Percentiles rank a stretch among this genome's conserved stretches.
phyloP scores from a whole-genome alignment of 2,888 invertebrate genomes.

The Dasypolia templi region DNA sequence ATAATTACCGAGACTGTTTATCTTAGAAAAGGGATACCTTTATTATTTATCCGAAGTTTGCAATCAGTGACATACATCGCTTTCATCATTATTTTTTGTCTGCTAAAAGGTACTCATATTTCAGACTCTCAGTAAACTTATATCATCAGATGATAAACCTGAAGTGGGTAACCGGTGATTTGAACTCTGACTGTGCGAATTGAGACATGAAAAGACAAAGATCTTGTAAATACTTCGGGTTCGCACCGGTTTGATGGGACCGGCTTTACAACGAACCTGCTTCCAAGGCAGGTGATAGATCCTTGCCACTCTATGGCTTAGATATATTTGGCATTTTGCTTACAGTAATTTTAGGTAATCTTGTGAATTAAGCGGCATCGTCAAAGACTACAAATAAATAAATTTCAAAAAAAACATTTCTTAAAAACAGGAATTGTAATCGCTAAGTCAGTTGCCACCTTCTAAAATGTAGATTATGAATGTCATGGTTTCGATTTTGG shows the following conservation, averaged over 20 bases:
- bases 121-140: not conserved
- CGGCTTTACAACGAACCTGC: constrained; percentile 12
- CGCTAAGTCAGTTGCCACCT: no score
- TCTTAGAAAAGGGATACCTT: constrained; percentile 15
- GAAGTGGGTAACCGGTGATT: constrained; percentile 16
- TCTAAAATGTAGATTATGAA: no score
- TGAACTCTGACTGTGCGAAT: constrained; percentile 42
- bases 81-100: constrained; percentile 8
- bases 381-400: no score
- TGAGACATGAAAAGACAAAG: constrained; percentile 50
- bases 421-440: not conserved
- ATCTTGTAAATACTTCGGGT: constrained; percentile 33
- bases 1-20: constrained; percentile 24
- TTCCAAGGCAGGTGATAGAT: constrained; percentile 18
- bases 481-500: not conserved
- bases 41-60: constrained; percentile 1
- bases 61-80: not conserved
- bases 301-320: not conserved
- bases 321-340: not conserved
- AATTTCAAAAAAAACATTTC: no score
- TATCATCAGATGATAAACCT: constrained; percentile 1
- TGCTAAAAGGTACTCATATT: not conserved
- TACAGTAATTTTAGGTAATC: not conserved
- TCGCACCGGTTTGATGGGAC: constrained; percentile 46
- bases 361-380: not conserved